Conservation (phyloP, 2,113 vertebrate genomes). For the Clarias magur region DNA sequence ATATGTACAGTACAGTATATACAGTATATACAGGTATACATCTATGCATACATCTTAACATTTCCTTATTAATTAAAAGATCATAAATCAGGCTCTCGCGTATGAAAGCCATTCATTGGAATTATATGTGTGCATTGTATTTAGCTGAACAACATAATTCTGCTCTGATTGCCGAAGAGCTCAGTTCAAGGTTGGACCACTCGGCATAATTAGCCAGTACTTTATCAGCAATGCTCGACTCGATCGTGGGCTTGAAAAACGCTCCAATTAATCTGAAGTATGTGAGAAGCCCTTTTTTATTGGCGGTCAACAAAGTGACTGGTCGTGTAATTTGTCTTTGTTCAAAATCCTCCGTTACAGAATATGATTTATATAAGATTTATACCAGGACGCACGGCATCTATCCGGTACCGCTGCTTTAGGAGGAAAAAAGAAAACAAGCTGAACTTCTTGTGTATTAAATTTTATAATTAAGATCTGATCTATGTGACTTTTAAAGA, state of each 20-base stretch:
- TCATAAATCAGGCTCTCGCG: not conserved
- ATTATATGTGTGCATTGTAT: not conserved
- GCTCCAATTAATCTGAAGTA: conserved; percentile 42
- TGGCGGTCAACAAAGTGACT: conserved; percentile 14
- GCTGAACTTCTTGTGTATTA: not conserved
- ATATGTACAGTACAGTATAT: too few relatives aligned
- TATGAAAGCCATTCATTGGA: not conserved
- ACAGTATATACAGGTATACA: too few relatives aligned
- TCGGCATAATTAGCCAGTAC: conserved; percentile 43
- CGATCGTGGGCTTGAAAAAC: conserved; percentile 1
- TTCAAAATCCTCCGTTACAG: not conserved
- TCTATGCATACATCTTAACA: too few relatives aligned
- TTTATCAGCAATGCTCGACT: conserved; percentile 36
- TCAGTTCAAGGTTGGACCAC: conserved; percentile 42
- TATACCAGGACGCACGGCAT: not conserved
- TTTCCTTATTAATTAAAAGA: not conserved
- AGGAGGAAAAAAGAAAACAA: not conserved
- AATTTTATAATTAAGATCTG: not conserved
- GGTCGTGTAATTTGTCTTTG: not conserved
- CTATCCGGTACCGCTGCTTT: not conserved
- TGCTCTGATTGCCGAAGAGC: conserved; percentile 27
- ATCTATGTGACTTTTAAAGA: not conserved
- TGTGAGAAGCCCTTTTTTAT: conserved; percentile 18
- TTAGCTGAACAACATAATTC: conserved; percentile 22
- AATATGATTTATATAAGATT: not conserved